Base-by-base conservation (phyloP, 1,140 invertebrate species). In the Laupala kohalensis region DNA sequence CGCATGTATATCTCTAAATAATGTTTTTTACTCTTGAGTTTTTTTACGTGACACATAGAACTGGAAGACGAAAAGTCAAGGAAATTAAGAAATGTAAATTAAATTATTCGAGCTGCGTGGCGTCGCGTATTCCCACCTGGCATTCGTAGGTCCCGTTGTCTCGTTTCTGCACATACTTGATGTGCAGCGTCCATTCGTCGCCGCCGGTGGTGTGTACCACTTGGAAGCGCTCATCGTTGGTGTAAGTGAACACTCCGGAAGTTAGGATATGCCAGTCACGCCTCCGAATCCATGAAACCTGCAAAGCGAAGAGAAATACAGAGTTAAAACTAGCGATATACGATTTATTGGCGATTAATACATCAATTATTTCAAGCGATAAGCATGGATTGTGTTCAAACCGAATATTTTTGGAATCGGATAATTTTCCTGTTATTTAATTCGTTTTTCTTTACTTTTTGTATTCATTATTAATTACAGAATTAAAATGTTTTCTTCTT, bases 161-260 rank as follows among this genome's bases (percentile, higher is more conserved):
- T 53, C 78, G 75, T 6, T 78, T 74, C 76, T 84, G 79, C 1
- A 84, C 81, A 76, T 82, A 84, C 71, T 81, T 81, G 68, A 86
- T 84, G 67, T 84, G 80, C 15, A 86, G 78, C n/a, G 82, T 82
- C 84, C 85, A 86, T 74, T 86, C 83, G 71, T 84, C 82, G 0
- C 79, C 78, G 19, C 80, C 79, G 25, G 81, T 80, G 67, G 78
- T 78, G 75, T 81, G 80, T 0, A 80, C 78, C 24, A 79, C 78
- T 69, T 82, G 79, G 74, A 83, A 83, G 23, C 82, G 74, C 69
- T 80, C 79, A 70, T 83, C 82, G 74, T 78, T 81, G 3, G 81
- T 80, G 74, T 81, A 83, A 5, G 81, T 81, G 70, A 77, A 77
- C 62, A 77, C 74, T 4, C 81, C 82, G 25, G 82, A 81, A 5